Evolutionary conservation across 2,113 vertebrate species (phyloP).

Genomic region (Psophia crepitans): DNA sequence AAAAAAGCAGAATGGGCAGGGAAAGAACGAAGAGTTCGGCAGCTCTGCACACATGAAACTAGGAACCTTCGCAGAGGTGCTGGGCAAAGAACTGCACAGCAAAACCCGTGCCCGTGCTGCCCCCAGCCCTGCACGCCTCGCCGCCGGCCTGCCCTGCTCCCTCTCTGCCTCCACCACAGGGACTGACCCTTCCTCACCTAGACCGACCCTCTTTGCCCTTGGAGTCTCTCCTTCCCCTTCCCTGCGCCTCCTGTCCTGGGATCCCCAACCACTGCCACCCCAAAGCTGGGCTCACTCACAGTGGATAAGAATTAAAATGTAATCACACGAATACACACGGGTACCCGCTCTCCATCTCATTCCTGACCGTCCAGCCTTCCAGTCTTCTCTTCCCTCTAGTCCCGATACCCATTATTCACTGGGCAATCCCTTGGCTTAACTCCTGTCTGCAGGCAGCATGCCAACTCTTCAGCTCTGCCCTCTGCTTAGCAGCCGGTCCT

Average conservation of each 20-base stretch:
- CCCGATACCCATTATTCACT: background rate
- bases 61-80: background rate
- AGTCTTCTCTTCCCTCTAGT: background rate
- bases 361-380: background rate
- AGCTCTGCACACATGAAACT: background rate
- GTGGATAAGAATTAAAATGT: fast-evolving
- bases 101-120: background rate
- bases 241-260: background rate
- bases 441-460: background rate
- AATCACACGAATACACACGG: fast-evolving
- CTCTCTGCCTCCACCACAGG: background rate
- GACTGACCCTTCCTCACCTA: background rate
- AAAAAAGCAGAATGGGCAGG: background rate
- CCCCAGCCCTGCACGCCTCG: background rate
- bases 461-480: background rate
- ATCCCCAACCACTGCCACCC: background rate
- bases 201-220: background rate
- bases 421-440: background rate
- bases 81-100: background rate
- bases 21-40: background rate
- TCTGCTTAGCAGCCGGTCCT: background rate
- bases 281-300: background rate
- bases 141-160: background rate
- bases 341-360: fast-evolving
- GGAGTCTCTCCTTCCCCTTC: no score